Evolutionary conservation across 2,888 invertebrate genomes (phyloP), one percentile per base, ranked within the genome.

Genomic region (Magallana nippona): DNA sequence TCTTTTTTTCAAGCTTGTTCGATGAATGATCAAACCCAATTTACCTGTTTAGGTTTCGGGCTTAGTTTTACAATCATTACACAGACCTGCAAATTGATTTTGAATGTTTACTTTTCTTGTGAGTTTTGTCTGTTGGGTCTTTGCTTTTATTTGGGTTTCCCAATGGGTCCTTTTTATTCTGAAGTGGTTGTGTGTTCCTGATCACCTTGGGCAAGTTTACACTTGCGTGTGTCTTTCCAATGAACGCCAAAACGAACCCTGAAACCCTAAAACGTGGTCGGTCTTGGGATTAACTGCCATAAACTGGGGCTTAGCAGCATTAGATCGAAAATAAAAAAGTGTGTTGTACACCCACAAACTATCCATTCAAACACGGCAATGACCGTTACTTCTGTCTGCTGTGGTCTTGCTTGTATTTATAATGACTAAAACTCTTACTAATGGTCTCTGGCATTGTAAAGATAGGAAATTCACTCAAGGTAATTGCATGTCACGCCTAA

Each of bases 131-230:
- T 71, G 27, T 32, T 13, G 15, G 32, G 27, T 71, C 32, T 15
- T 71, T 71, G 32, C 10, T 19, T 71, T 71, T 27, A 71, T 71
- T 71, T 71, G 71, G 71, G 19, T 71, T 71, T 71, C 32, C 32
- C 71, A 3, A 27, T 13, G 27, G 11, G 15, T 71, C 63, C 27
- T 63, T 63, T 63, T 71, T 19, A 71, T 71, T 32, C 27, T 71
- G 11, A 71, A 71, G 71, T 71, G 71, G 71, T 2, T 71, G 22
- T 71, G 22, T 71, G 71, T 71, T 71, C 71, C 71, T 71, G 71
- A 27, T 71, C 71, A 71, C 71, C 71, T 71, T 71, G 71, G 71
- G 71, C 71, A 71, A 32, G 71, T 71, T 71, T 71, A 71, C 71
- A 71, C 71, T 27, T 71, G 71, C 15, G 22, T 44, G 44, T 44